A percentile compares a stretch with the other conserved stretches of the same genome.
Conservation (phyloP, 1,140 invertebrate species). For the Macrotrachela quadricornifera region DNA sequence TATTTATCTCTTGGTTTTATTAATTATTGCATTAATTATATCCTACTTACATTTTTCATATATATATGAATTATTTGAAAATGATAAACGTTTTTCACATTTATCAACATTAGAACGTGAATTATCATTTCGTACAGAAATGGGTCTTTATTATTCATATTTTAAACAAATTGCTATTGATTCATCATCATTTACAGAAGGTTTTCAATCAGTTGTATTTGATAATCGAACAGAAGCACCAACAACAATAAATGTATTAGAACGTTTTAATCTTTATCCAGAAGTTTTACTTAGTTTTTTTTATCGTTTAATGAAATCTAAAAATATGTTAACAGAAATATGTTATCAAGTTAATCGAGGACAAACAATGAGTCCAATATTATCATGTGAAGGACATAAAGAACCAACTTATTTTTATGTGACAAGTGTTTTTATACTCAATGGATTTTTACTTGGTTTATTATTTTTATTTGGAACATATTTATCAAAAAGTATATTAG, state of each 20-base stretch:
- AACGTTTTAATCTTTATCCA: constrained; percentile 57
- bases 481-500: constrained; percentile 41
- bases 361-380: constrained; percentile 38
- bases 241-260: constrained; percentile 50
- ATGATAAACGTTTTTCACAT: constrained; percentile 56
- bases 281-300: constrained; percentile 38
- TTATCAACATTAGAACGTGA: constrained; percentile 55
- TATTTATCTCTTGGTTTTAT: no score
- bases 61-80: constrained; percentile 52
- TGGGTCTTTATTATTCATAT: constrained; percentile 67
- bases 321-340: constrained; percentile 22
- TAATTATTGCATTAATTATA: no score
- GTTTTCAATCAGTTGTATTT: constrained; percentile 41
- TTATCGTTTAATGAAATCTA: neutral
- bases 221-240: constrained; percentile 60
- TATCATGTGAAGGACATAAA: constrained; percentile 51
- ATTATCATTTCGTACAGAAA: constrained; percentile 57
- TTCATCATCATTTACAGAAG: constrained; percentile 36
- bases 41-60: constrained; percentile 37
- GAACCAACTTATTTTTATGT: constrained; percentile 54
- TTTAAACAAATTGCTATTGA: constrained; percentile 55
- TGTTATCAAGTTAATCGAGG: constrained; percentile 45
- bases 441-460: constrained; percentile 39
- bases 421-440: constrained; percentile 42
- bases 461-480: constrained; percentile 37